A percentile compares a stretch with the other conserved stretches of the same genome.
These are phyloP conservation scores for Naja naja DNA, from an alignment of 2,113 vertebrate genomes.

Conservation along the genomic window DNA sequence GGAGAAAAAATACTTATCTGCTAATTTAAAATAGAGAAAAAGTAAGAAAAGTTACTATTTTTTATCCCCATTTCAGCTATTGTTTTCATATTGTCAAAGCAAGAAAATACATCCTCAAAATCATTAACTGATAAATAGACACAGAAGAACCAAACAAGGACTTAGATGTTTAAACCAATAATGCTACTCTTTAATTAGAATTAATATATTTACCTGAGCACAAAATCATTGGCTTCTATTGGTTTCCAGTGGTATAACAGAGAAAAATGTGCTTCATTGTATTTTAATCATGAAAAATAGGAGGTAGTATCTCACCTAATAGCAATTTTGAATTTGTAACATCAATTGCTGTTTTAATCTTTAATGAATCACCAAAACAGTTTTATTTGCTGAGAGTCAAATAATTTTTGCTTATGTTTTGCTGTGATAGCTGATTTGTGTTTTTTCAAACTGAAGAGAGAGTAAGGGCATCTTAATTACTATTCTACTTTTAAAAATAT, in stretches of 20 bases:
- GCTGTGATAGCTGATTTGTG: not conserved
- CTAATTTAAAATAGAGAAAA: not conserved
- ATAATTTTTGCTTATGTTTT: not conserved
- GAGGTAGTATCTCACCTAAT: not conserved
- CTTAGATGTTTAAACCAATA: constrained; percentile 26
- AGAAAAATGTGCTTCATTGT: constrained; percentile 19
- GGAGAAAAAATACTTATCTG: not conserved
- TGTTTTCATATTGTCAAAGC: not conserved
- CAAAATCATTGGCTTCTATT: constrained; percentile 27
- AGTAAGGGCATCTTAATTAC: not conserved
- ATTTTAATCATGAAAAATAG: constrained; percentile 18
- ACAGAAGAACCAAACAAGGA: not conserved
- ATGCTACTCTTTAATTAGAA: constrained; percentile 9
- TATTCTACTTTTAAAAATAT: not conserved
- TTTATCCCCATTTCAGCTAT: not conserved
- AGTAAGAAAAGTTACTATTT: not conserved
- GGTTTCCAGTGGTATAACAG: not conserved
- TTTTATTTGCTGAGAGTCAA: not conserved
- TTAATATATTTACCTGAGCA: constrained; percentile 11
- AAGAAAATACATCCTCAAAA: not conserved
- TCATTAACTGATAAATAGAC: not conserved
- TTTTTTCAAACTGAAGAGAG: not conserved
- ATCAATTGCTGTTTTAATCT: not conserved
- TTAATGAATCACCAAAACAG: not conserved
- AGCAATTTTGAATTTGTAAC: not conserved